Percentiles rank a stretch among this genome's conserved stretches.
These are phyloP conservation scores for Cherax quadricarinatus DNA, from an alignment of 1,140 invertebrate species.

Conservation along the genomic window DNA sequence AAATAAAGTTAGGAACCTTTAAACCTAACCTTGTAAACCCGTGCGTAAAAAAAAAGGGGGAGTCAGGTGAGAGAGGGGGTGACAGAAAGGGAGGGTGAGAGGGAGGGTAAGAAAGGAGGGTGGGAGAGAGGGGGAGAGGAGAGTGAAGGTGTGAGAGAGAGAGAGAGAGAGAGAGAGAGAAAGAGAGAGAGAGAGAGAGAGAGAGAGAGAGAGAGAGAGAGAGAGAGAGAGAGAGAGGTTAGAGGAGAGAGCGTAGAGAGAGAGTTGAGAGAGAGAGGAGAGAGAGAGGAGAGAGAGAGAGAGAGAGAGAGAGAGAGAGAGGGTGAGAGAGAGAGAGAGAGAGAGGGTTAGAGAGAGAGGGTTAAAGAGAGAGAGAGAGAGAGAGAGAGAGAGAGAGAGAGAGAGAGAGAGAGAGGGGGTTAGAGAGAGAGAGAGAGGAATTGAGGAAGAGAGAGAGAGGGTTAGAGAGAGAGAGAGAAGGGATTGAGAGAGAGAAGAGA, in stretches of 20 bases:
- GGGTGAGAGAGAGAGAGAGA: not conserved
- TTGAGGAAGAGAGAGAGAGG: conserved; percentile 18
- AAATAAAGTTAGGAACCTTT: no score
- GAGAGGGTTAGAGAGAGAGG: not conserved
- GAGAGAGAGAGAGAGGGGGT: not conserved
- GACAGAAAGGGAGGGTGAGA: no score
- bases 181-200: not conserved
- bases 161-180: not conserved
- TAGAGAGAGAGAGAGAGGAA: conserved; percentile 7
- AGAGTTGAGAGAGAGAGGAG: conserved; percentile 2
- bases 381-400: not conserved
- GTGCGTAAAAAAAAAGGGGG: no score
- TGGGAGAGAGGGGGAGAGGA: no score
- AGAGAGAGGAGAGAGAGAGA: not conserved
- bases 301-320: not conserved
- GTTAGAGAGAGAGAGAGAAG: not conserved
- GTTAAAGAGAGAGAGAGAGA: not conserved
- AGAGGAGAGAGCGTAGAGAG: no score
- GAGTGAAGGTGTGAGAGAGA: no score
- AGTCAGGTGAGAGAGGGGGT: no score
- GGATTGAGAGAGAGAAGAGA: not conserved
- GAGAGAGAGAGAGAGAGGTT: conserved; percentile 4
- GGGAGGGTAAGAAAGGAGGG: no score
- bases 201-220: not conserved
- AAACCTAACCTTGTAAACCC: no score